Base-by-base conservation (phyloP, 2,797 vertebrate genomes). In the Philypnodon macrostomus region DNA sequence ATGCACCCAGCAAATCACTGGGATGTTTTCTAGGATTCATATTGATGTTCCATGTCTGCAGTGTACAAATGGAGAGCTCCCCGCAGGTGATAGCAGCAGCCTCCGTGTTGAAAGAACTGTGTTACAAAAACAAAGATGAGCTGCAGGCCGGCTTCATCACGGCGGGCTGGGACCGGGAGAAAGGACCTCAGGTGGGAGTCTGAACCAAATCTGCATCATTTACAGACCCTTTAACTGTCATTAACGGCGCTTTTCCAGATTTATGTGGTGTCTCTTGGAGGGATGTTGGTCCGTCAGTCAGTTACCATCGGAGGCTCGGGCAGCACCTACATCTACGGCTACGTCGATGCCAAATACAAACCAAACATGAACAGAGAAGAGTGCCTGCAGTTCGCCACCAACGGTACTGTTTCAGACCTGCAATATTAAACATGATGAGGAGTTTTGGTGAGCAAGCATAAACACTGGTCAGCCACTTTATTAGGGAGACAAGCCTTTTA, bases 251-350 rank as follows among this genome's bases (percentile, higher is more conserved):
- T 1, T 14, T 33, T 50, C 2, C 66, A 88, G 87, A 84, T 91
- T 36, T 90, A 83, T 2, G 77, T 83, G 0, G 88, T 88, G 13
- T 41, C 93, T 9, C 64, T 95, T 0, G 92, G 88, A 0, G 93
- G 93, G 31, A 93, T 94, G 93, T 53, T 95, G 6, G 44, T 86
- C 11, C 70, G 62, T 4, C 92, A 94, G 64, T 86, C 80, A 0
- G 91, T 94, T 7, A 80, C 91, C 31, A 88, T 94, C 0, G 92
- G 79, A 0, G 93, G 93, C 17, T 95, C 93, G 0, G 93, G 93
- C 26, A 94, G 93, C 58, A 85, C 88, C 0, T 95, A 86, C 30
- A 92, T 95, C 57, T 92, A 92, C 0, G 92, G 93, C 5, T 94
- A 93, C 0, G 83, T 90, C 14, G 93, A 94, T 1, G 89, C 93